Percentiles rank a stretch among this genome's conserved stretches.
Conservation (phyloP, 2,888 invertebrate genomes). For the Chrysomela aeneicollis region DNA sequence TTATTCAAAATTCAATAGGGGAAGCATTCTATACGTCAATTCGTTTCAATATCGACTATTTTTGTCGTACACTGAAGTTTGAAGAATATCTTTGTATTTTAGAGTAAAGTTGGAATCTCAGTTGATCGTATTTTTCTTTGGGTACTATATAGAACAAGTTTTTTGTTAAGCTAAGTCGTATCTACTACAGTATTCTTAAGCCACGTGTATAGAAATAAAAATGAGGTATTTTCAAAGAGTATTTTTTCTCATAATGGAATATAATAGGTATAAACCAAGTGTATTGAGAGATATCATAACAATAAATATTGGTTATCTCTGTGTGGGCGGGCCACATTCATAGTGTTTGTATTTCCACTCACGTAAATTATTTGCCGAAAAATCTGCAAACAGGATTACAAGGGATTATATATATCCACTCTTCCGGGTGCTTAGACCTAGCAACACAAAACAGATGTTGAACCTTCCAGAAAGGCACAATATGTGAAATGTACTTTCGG, state of each 20-base stretch:
- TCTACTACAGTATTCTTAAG: no score
- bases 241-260: background rate
- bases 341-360: conserved; percentile 42
- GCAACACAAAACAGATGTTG: conserved; percentile 14
- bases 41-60: no score
- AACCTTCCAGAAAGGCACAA: conserved; percentile 8
- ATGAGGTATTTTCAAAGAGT: background rate
- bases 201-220: no score
- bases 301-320: conserved; percentile 21
- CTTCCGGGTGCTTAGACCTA: conserved; percentile 29
- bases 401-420: conserved; percentile 38
- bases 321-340: conserved; percentile 46
- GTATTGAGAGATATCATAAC: background rate
- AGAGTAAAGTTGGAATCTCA: no score
- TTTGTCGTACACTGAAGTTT: no score
- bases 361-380: conserved; percentile 38
- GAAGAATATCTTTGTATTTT: no score
- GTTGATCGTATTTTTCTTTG: no score
- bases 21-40: no score
- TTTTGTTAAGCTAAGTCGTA: no score
- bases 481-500: conserved; percentile 1
- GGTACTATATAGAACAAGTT: no score
- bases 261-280: no score
- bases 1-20: no score
- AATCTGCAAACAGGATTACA: conserved; percentile 48